Evolutionary conservation across 2,888 invertebrate species (phyloP).

Genomic region (Slavum lentiscoides): DNA sequence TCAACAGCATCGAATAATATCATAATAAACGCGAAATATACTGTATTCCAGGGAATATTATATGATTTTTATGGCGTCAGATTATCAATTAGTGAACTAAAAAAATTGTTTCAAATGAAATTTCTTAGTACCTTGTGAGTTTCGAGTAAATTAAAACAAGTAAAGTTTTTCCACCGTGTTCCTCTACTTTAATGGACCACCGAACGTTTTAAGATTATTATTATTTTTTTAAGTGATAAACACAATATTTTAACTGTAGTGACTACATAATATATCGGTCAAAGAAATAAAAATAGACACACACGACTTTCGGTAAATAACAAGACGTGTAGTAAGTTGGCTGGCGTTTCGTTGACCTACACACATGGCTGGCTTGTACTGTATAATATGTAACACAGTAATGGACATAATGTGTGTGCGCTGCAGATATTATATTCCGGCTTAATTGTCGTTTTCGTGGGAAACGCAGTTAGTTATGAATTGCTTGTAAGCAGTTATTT

Average conservation of each 20-base stretch:
- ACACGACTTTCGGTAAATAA: neutral
- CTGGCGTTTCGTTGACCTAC: constrained; percentile 40
- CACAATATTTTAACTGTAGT: neutral
- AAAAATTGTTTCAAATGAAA: too few species aligned
- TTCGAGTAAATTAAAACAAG: too few species aligned
- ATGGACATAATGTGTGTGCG: neutral
- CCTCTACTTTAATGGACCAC: neutral
- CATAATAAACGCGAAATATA: too few species aligned
- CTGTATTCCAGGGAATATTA: too few species aligned
- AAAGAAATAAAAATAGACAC: constrained; percentile 44
- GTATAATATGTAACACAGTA: neutral
- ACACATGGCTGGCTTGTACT: constrained; percentile 19
- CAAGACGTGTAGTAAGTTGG: constrained; percentile 7
- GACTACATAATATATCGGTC: constrained; percentile 13
- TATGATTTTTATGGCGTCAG: too few species aligned
- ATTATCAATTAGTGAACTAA: too few species aligned
- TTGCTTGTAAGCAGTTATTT: constrained; percentile 3
- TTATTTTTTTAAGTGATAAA: constrained; percentile 1
- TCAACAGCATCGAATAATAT: too few species aligned
- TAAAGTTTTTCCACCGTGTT: too few species aligned
- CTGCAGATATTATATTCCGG: neutral
- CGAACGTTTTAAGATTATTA: neutral
- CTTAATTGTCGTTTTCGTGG: constrained; percentile 24
- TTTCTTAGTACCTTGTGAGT: too few species aligned
- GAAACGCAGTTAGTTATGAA: constrained; percentile 8